Evolutionary conservation across 1,140 invertebrate species (phyloP).

Genomic region (Frieseomelitta varia): DNA sequence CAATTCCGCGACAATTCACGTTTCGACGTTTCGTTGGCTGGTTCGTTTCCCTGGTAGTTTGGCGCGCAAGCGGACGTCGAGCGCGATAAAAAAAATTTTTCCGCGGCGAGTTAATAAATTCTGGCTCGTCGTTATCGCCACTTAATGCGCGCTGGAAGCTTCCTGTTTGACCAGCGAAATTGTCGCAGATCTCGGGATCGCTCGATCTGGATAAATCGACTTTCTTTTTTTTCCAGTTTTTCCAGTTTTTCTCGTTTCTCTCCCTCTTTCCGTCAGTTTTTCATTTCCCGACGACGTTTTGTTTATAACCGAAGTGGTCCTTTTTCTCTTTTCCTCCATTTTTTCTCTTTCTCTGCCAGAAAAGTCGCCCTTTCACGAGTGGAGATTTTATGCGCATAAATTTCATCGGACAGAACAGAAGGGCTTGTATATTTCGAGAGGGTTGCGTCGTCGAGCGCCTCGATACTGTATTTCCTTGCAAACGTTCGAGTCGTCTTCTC

Average conservation of each 20-base stretch:
- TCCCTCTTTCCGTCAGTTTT: background rate
- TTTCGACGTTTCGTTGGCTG: background rate
- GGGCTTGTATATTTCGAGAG: conserved; percentile 18
- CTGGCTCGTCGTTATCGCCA: conserved; percentile 22
- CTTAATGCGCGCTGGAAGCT: conserved; percentile 17
- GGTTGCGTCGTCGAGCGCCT: background rate
- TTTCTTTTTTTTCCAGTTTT: background rate
- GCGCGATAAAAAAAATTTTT: conserved; percentile 40
- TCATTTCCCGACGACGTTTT: conserved; percentile 21
- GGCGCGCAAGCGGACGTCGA: background rate
- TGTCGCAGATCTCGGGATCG: background rate
- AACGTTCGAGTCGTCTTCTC: background rate
- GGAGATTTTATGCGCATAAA: conserved; percentile 52
- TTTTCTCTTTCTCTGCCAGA: background rate
- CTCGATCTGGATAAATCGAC: background rate
- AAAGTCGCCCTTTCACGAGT: conserved; percentile 15
- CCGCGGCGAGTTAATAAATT: conserved; percentile 5
- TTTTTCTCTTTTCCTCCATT: background rate
- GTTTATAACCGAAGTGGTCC: conserved; percentile 21
- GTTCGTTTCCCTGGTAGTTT: conserved; percentile 5
- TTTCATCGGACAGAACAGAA: conserved; percentile 15
- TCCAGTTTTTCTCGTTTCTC: background rate
- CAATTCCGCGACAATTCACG: background rate
- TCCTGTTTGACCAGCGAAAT: conserved; percentile 1
- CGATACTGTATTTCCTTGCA: background rate